phyloP scores from a whole-genome alignment of 2,113 vertebrate genomes.

The Syngnathus typhle region DNA sequence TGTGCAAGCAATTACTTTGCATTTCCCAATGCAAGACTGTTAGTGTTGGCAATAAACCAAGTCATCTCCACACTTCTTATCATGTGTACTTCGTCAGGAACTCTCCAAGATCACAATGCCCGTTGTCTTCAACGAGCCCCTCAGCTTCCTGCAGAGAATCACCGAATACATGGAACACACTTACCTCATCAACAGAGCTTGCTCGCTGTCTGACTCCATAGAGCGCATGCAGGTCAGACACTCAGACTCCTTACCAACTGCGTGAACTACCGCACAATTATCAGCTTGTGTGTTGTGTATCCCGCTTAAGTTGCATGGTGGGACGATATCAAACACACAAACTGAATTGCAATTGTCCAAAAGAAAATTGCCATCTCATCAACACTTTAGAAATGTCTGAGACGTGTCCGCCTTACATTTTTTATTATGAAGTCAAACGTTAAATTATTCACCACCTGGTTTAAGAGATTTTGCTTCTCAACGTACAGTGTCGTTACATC shows the following conservation, averaged over 20 bases:
- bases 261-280: background rate
- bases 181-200: slow-evolving; percentile 88
- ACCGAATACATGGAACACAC: slow-evolving; percentile 98
- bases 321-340: too few relatives aligned
- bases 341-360: too few relatives aligned
- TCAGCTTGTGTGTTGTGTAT: too few relatives aligned
- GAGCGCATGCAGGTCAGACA: slow-evolving; percentile 86
- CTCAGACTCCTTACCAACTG: background rate
- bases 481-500: too few relatives aligned
- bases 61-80: background rate
- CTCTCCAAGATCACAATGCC: slow-evolving; percentile 99
- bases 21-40: background rate
- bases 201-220: slow-evolving; percentile 75
- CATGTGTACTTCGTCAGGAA: slow-evolving; percentile 69
- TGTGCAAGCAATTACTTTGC: background rate
- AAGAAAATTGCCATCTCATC: too few relatives aligned
- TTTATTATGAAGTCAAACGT: too few relatives aligned
- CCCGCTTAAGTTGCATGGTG: too few relatives aligned
- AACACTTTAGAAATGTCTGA: too few relatives aligned
- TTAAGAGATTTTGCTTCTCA: too few relatives aligned
- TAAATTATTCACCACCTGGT: too few relatives aligned
- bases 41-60: background rate
- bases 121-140: slow-evolving; percentile 91
- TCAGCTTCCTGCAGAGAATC: slow-evolving; percentile 95
- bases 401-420: too few relatives aligned